These are phyloP conservation scores for Bungarus multicinctus DNA, from an alignment of 2,113 vertebrate genomes.

Conservation along the genomic window DNA sequence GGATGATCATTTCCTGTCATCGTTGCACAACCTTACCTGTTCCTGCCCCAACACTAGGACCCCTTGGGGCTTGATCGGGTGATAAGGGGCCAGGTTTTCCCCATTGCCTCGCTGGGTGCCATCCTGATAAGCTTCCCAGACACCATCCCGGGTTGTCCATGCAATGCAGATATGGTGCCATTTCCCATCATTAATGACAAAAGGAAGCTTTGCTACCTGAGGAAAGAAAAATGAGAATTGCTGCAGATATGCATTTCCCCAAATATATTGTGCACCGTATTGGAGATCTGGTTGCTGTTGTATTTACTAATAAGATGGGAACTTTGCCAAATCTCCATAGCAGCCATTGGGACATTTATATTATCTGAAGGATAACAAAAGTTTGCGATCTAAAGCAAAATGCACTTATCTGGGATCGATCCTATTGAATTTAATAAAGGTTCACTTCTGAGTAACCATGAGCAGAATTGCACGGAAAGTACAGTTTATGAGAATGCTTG, in stretches of 20 bases:
- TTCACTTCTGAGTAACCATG: neutral
- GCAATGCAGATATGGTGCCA: conserved; percentile 97
- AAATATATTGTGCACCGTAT: neutral
- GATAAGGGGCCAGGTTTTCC: conserved; percentile 93
- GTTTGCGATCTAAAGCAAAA: neutral
- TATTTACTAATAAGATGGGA: neutral
- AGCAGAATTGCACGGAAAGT: neutral
- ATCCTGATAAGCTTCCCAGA: conserved; percentile 97
- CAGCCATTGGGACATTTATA: neutral
- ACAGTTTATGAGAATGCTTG: neutral
- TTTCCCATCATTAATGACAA: conserved; percentile 91
- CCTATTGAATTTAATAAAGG: neutral
- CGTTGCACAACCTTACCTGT: conserved; percentile 74
- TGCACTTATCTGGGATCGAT: neutral
- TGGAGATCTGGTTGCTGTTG: neutral
- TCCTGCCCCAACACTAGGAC: conserved; percentile 96
- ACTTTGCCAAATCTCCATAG: neutral
- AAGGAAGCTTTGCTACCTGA: conserved; percentile 93
- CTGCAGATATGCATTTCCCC: neutral
- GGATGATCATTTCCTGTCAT: neutral
- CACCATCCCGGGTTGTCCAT: conserved; percentile 94
- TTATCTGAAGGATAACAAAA: neutral
- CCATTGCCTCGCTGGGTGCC: conserved; percentile 86
- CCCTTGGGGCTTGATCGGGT: conserved; percentile 93
- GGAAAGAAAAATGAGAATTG: neutral